Evolutionary conservation across 2,888 invertebrate species (phyloP).

Genomic region (Spilosoma lubricipeda): DNA sequence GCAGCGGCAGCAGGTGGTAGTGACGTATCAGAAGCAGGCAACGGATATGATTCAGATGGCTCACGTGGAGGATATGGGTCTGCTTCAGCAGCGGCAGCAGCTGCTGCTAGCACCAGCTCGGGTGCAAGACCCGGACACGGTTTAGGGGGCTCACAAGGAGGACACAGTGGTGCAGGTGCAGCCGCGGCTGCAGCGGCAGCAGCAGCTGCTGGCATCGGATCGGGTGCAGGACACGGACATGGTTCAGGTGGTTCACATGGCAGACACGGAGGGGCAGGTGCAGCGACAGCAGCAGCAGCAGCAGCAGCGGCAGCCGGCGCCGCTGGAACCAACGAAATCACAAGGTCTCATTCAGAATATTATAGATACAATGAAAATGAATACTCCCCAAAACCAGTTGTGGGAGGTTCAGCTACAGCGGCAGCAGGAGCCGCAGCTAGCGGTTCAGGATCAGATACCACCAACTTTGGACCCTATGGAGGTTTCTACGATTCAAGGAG

Average conservation of each 20-base stretch:
- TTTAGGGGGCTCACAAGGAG: not conserved
- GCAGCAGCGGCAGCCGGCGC: not conserved
- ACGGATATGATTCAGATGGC: not conserved
- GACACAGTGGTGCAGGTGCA: not conserved
- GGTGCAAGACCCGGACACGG: not conserved
- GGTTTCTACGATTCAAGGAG: no score
- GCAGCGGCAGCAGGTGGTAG: conserved; percentile 6
- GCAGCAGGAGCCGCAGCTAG: not conserved
- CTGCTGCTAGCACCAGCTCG: not conserved
- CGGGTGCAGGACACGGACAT: not conserved
- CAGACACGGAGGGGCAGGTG: not conserved
- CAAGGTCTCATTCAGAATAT: not conserved
- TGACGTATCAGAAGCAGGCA: not conserved
- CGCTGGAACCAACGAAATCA: not conserved
- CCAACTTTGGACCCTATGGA: no score
- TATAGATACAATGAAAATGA: not conserved
- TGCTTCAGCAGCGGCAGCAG: not conserved
- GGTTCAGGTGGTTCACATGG: not conserved
- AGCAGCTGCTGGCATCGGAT: not conserved
- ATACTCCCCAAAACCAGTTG: not conserved
- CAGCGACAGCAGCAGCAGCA: conserved; percentile 8
- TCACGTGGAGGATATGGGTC: no score
- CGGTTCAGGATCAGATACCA: no score
- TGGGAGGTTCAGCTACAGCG: not conserved
- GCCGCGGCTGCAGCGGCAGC: not conserved